Base-by-base conservation (phyloP, 2,113 vertebrate genomes). In the Trematomus loennbergii region DNA sequence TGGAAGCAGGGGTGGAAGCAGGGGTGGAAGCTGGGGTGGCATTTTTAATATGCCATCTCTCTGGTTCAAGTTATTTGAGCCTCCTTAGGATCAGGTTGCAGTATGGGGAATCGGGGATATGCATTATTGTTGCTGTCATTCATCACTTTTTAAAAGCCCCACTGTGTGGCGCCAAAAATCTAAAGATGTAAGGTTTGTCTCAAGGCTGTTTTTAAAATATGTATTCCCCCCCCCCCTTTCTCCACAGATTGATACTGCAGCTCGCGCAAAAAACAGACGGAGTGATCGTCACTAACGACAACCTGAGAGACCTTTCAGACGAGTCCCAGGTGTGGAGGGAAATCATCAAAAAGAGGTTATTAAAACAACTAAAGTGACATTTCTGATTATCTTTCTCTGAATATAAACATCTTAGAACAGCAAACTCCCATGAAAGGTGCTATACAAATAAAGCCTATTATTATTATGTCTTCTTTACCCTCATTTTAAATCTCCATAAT, bases 211-310 rank as follows among this genome's bases (percentile, higher is more conserved):
- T 29, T 12, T 66, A 2, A 55, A 3, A n/a, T 20, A 1, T 22
- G 12, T 7, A 18, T 11, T 29, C 46, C 29, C 4, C n/a, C 4
- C n/a, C n/a, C n/a, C 1, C 11, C 29, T 45, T 7, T 72, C 17
- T 46, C 22, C 69, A 48, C 91, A 97, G 97, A 85, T 91, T 97
- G 1, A 96, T 98, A 95, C 93, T 98, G 60, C 94, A 95, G 72
- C 89, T 94, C 16, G 96, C 97, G 0, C 94, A 97, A 81, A 91
- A 94, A 87, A 96, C 94, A 0, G 86, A 95, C 0, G 97, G 97
- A 2, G 95, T 97, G 61, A 97, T 98, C 6, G 96, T 98, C 49
- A 97, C 96, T 1, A 98, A 98, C 0, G 97, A 98, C 89, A 96
- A 97, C 81, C 94, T 98, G 88, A 94, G 96, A 84, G 97, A 98